Conservation (phyloP, 2,797 vertebrate species). For the Cirrhinus mrigala region DNA sequence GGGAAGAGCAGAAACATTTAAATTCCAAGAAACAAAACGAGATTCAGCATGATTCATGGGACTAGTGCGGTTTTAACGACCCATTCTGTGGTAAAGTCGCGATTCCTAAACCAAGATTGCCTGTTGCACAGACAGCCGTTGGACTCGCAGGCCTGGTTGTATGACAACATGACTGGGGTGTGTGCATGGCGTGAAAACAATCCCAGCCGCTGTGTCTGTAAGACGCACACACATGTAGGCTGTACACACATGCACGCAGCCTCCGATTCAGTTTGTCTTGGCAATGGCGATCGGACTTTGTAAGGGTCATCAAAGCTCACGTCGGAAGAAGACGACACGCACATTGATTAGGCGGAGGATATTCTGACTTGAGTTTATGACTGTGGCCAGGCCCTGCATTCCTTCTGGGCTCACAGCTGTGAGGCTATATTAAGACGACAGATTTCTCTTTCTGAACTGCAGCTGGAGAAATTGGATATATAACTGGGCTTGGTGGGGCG, state of each 20-base stretch:
- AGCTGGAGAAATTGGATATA: conserved; percentile 61
- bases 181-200: conserved; percentile 45
- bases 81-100: conserved; percentile 51
- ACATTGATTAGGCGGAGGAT: conserved; percentile 44
- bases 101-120: conserved; percentile 39
- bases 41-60: conserved; percentile 50
- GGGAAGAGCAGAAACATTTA: conserved; percentile 1
- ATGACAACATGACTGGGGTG: conserved; percentile 45
- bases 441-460: conserved; percentile 47
- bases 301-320: conserved; percentile 53
- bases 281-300: conserved; percentile 34
- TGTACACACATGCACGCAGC: not conserved
- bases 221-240: conserved; percentile 16
- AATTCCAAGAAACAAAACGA: conserved; percentile 34
- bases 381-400: conserved; percentile 53
- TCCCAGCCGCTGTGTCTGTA: conserved; percentile 37
- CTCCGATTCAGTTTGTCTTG: conserved; percentile 40
- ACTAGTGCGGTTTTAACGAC: conserved; percentile 52
- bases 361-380: conserved; percentile 56
- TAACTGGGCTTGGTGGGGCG: conserved; percentile 56
- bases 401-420: conserved; percentile 59
- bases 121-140: conserved; percentile 26
- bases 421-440: conserved; percentile 62
- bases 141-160: conserved; percentile 27
- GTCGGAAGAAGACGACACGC: conserved; percentile 49